phyloP scores from a whole-genome alignment of 2,797 vertebrate genomes.

The Lepus oiostolus region DNA sequence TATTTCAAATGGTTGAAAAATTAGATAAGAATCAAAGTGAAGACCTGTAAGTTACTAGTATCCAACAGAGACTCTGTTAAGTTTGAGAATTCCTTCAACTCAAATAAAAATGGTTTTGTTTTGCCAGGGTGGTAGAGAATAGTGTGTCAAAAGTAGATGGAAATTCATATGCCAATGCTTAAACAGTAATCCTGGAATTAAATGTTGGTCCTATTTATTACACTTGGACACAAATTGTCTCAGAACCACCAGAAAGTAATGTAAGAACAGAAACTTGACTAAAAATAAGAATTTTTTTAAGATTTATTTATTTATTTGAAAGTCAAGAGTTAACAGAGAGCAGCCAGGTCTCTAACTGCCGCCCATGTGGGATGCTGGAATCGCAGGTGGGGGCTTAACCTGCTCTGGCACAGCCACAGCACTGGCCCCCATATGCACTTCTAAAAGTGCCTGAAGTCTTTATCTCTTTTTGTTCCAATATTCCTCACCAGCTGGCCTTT shows the following conservation, averaged over 20 bases:
- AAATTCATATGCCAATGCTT: background rate
- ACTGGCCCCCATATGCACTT: no score
- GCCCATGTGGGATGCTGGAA: no score
- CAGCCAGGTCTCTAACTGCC: no score
- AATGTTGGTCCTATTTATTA: background rate
- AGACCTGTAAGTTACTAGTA: background rate
- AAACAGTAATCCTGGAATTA: background rate
- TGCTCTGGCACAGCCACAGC: no score
- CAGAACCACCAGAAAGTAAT: constrained; percentile 1
- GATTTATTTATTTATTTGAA: no score
- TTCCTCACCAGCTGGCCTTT: background rate
- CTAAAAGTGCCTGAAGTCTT: no score
- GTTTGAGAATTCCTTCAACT: background rate
- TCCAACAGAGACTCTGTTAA: background rate
- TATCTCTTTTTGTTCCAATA: background rate
- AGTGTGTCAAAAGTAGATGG: background rate
- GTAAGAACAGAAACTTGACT: background rate
- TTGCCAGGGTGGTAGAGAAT: background rate
- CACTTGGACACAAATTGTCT: background rate
- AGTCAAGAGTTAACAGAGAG: no score
- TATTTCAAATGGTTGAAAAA: constrained; percentile 6
- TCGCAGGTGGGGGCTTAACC: no score
- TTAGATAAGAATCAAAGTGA: background rate
- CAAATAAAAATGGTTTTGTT: background rate
- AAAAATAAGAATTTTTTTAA: background rate